These are phyloP conservation scores for Anastrepha obliqua DNA, from an alignment of 1,140 invertebrate species.

Conservation along the genomic window DNA sequence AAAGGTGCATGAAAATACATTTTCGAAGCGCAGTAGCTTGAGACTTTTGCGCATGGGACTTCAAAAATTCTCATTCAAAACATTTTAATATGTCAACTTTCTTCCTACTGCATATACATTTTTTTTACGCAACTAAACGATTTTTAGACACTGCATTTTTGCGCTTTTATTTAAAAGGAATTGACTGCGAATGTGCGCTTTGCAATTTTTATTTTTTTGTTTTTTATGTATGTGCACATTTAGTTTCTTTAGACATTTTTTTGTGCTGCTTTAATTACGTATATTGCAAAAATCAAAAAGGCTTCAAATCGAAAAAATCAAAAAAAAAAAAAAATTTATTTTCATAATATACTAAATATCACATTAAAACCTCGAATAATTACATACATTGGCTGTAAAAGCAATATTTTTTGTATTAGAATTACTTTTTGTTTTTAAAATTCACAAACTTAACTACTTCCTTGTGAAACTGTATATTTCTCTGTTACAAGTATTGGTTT, in stretches of 20 bases:
- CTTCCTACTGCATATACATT: background rate
- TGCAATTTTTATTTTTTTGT: background rate
- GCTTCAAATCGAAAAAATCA: background rate
- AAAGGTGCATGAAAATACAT: background rate
- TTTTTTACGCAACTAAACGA: background rate
- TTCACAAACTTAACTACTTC: constrained; percentile 8
- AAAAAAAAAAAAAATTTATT: background rate
- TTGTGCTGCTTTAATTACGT: too few species aligned
- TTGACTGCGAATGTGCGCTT: background rate
- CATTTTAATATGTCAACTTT: background rate
- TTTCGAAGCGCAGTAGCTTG: constrained; percentile 11
- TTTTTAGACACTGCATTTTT: background rate
- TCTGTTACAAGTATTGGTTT: constrained; percentile 30
- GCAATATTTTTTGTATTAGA: background rate
- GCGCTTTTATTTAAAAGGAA: background rate
- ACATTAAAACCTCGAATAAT: constrained; percentile 37
- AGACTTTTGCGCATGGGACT: background rate
- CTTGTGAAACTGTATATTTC: constrained; percentile 6
- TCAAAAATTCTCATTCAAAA: background rate
- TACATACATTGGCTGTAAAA: background rate
- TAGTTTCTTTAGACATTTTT: background rate
- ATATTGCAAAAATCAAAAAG: background rate
- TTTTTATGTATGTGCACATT: background rate
- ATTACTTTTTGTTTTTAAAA: background rate
- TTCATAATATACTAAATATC: background rate